Base-by-base conservation (phyloP, 2,888 invertebrate species). In the Margaritifera margaritifera region DNA sequence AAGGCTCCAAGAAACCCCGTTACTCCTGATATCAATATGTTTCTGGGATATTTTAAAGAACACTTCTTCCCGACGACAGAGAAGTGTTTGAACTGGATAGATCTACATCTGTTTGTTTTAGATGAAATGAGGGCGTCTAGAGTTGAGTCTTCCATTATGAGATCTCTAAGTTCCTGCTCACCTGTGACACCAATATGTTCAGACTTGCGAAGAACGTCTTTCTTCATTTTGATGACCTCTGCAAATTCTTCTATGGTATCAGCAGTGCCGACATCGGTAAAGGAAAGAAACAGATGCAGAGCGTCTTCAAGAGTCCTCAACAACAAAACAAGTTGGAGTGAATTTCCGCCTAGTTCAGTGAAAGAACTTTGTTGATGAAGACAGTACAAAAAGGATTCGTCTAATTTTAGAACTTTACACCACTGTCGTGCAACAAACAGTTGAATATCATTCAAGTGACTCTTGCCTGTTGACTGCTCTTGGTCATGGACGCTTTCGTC, bases 1-100 rank as follows among this genome's bases (percentile, higher is more conserved):
- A 79, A 80, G 2, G 81, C 83, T 11, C 83, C 83, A 8, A 83
- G 74, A 57, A 83, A 83, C 3, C 83, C 83, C 18, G 83, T 83
- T 4, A 78, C 80, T 1, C 83, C 83, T 24, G 83, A 81, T 31
- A 83, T 66, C 24, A 81, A 59, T n/a, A 81, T 75, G 66, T 81
- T 80, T 64, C 68, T 75, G 19, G 80, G 78, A 62, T 73, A 72
- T 20, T 64, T 74, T 20, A 65, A 56, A 31, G 69, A 63, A 11
- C 65, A 61, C 6, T 52, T 53, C 69, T 68, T 79, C n/a, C 68
- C 65, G 19, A 71, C 50, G 15, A 56, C 56, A 24, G 74, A 64
- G 27, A 68, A 64, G 56, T 72, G 72, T 15, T 64, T 63, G 31
- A 79, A 74, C 53, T 79, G 76, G 5, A 77, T 69, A 4, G 73